These are phyloP conservation scores for Parazoanthus darwini DNA, from an alignment of 92 coral and sea anemone genomes.

Conservation along the genomic window DNA sequence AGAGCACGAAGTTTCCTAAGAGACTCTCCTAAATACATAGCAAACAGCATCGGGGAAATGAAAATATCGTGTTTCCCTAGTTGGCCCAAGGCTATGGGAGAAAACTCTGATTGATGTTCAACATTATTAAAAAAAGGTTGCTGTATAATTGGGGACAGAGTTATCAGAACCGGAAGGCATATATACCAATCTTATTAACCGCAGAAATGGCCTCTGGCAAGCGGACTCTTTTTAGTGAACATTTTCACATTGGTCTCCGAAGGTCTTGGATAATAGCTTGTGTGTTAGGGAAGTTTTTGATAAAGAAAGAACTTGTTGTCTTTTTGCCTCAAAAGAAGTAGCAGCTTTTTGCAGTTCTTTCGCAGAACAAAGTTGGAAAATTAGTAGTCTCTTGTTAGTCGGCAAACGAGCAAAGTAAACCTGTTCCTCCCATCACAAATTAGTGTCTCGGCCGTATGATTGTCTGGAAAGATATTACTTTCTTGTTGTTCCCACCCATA, in stretches of 20 bases:
- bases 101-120: conserved; percentile 58
- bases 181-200: conserved; percentile 35
- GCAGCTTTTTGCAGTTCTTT: not conserved
- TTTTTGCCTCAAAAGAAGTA: not conserved
- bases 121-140: conserved; percentile 79
- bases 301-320: not conserved
- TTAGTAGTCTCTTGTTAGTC: conserved; percentile 42
- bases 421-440: conserved; percentile 50
- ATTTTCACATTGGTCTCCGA: conserved; percentile 38
- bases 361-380: conserved; percentile 31
- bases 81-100: conserved; percentile 86
- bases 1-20: conserved; percentile 39
- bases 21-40: conserved; percentile 64
- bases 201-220: conserved; percentile 45
- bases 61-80: conserved; percentile 78
- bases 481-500: conserved; percentile 47
- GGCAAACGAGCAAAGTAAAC: conserved; percentile 34
- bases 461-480: conserved; percentile 47
- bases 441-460: conserved; percentile 50
- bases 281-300: not conserved
- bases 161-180: conserved; percentile 64
- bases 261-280: not conserved
- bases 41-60: conserved; percentile 65
- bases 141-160: conserved; percentile 67
- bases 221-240: conserved; percentile 36